phyloP scores from a whole-genome alignment of 2,797 vertebrate genomes.

The Vipera latastei region DNA sequence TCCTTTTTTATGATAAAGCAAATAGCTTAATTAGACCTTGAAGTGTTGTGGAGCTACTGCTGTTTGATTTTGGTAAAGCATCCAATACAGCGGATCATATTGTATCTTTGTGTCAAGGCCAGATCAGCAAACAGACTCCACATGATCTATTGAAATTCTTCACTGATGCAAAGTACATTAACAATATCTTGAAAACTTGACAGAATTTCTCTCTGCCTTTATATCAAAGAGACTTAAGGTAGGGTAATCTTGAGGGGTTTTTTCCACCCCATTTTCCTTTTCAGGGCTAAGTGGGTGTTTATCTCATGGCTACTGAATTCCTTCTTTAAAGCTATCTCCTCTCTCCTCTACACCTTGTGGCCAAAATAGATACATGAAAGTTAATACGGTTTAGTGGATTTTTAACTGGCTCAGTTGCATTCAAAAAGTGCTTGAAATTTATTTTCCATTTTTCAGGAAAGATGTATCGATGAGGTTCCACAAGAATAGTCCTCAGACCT shows the following conservation, averaged over 20 bases:
- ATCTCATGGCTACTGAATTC: background rate
- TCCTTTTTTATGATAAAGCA: background rate
- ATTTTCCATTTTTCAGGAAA: background rate
- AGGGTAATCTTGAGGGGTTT: background rate
- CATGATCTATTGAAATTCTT: background rate
- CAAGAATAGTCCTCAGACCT: background rate
- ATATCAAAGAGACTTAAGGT: background rate
- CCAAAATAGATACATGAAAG: background rate
- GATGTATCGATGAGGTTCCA: background rate
- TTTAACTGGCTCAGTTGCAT: background rate
- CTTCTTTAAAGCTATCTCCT: background rate
- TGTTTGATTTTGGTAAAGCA: background rate
- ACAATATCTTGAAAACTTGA: background rate
- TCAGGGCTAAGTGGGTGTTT: background rate
- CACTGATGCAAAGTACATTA: background rate
- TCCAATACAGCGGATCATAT: background rate
- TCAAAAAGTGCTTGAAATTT: background rate
- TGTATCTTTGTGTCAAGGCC: background rate
- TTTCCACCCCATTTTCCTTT: background rate
- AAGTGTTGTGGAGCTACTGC: background rate
- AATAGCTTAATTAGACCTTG: background rate
- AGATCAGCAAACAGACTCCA: background rate
- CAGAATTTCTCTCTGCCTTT: background rate
- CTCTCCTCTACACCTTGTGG: background rate
- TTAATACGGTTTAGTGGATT: background rate